Conservation (phyloP, 2,888 invertebrate genomes). For the Polia nebulosa region DNA sequence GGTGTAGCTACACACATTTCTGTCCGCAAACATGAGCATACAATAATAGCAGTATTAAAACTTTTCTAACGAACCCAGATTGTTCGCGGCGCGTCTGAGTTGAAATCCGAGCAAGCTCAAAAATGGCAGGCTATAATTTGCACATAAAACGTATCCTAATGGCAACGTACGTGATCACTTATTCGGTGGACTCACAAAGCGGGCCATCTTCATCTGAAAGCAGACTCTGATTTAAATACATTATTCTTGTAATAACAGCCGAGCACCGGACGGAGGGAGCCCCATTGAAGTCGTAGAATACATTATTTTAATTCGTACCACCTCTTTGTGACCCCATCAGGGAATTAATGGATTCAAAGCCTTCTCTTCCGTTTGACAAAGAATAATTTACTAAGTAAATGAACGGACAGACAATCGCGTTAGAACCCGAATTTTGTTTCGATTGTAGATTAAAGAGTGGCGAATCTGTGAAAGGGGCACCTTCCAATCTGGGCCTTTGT, state of each 20-base stretch:
- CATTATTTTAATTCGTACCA: conserved; percentile 91
- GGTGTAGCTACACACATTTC: conserved; percentile 32
- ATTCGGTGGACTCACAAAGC: conserved; percentile 87
- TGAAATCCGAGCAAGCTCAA: conserved; percentile 85
- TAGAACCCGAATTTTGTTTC: conserved; percentile 89
- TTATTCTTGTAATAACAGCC: conserved; percentile 90
- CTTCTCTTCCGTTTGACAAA: conserved; percentile 90
- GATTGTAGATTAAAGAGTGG: conserved; percentile 89
- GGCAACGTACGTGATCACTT: conserved; percentile 89
- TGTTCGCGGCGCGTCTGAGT: conserved; percentile 75
- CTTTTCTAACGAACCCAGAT: conserved; percentile 88
- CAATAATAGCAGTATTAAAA: conserved; percentile 75
- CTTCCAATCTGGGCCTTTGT: conserved; percentile 86
- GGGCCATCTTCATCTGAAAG: conserved; percentile 89
- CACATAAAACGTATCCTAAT: conserved; percentile 91
- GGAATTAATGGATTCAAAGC: conserved; percentile 91
- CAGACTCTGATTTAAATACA: conserved; percentile 90
- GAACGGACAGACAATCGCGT: conserved; percentile 90
- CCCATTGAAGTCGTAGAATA: conserved; percentile 90
- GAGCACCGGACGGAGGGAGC: conserved; percentile 87
- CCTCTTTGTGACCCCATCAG: conserved; percentile 90
- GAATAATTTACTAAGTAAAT: conserved; percentile 91
- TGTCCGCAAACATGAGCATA: conserved; percentile 55
- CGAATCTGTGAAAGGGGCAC: conserved; percentile 84
- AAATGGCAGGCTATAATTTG: conserved; percentile 90